Conservation (phyloP, 2,113 vertebrate species). For the Mirza zaza region DNA sequence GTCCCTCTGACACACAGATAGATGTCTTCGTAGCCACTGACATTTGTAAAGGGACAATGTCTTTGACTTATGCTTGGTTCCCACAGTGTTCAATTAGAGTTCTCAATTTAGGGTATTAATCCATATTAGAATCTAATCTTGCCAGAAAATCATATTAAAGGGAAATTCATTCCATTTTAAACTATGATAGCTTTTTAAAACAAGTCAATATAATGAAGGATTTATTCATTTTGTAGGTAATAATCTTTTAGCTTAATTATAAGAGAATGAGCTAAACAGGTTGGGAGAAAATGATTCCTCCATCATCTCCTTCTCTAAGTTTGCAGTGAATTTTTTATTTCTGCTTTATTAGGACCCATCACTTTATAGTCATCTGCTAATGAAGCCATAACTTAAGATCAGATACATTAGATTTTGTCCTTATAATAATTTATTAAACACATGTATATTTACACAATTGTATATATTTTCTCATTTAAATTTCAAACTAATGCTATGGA, state of each 20-base stretch:
- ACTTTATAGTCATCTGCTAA: conserved; percentile 42
- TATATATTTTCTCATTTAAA: conserved; percentile 8
- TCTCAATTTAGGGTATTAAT: conserved; percentile 60
- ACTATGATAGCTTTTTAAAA: conserved; percentile 69
- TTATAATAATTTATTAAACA: conserved; percentile 18
- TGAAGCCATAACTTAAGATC: conserved; percentile 8
- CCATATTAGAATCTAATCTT: conserved; percentile 71
- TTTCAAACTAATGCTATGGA: conserved; percentile 10
- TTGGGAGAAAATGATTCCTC: conserved; percentile 54
- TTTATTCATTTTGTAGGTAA: conserved; percentile 69
- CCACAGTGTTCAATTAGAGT: background rate
- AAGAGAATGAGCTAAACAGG: conserved; percentile 70
- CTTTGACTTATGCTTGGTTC: conserved; percentile 23
- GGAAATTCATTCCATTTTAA: conserved; percentile 76
- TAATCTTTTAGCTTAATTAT: conserved; percentile 68
- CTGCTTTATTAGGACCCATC: conserved; percentile 4
- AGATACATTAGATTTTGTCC: background rate
- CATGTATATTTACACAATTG: background rate
- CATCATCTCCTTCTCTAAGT: background rate
- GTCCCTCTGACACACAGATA: background rate
- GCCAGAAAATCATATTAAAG: conserved; percentile 73
- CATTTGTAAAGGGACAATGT: background rate
- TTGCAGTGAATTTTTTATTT: conserved; percentile 25
- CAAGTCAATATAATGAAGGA: conserved; percentile 72
- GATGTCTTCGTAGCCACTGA: background rate